Base-by-base conservation (phyloP, 2,888 invertebrate genomes). In the Tipula confusa region DNA sequence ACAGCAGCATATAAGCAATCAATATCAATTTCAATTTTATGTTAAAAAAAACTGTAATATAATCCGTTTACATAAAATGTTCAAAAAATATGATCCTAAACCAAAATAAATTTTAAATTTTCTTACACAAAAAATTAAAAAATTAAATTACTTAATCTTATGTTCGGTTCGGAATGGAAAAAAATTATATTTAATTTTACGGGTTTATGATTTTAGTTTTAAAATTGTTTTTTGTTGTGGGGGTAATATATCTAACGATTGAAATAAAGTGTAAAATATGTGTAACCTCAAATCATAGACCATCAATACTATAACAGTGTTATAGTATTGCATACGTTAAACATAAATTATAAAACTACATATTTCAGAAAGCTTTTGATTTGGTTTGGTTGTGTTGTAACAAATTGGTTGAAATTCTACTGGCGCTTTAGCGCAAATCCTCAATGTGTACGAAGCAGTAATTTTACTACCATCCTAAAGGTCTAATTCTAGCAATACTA, bases 41-140 rank as follows among this genome's bases (percentile, higher is more conserved):
- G 24, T 64, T n/a, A n/a, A 24, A 9, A 64, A 64, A 64, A 64
- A 64, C 64, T 64, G 64, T 9, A 64, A 64, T 64, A 64, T 64
- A 64, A 64, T 64, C 64, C 64, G 64, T 64, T 64, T 64, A 64
- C 64, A 64, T 64, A 64, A 64, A 64, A 64, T 64, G 64, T 64
- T 64, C 64, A 18, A 64, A 43, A 64, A 64, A 11, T 43, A 64
- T 64, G 64, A 64, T 64, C 64, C 24, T 64, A 64, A 64, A 18
- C 24, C 6, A 64, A 64, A 64, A 18, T 64, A 64, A 64, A 64
- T 64, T 0, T 64, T 64, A 7, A n/a, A n/a, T n/a, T n/a, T n/a
- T n/a, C n/a, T n/a, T n/a, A n/a, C n/a, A n/a, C n/a, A n/a, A n/a
- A 64, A 64, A 64, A 64, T 3, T 11, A n/a, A n/a, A 43, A 43